Conservation (phyloP, 2,113 vertebrate genomes). For the Nesogale talazaci region DNA sequence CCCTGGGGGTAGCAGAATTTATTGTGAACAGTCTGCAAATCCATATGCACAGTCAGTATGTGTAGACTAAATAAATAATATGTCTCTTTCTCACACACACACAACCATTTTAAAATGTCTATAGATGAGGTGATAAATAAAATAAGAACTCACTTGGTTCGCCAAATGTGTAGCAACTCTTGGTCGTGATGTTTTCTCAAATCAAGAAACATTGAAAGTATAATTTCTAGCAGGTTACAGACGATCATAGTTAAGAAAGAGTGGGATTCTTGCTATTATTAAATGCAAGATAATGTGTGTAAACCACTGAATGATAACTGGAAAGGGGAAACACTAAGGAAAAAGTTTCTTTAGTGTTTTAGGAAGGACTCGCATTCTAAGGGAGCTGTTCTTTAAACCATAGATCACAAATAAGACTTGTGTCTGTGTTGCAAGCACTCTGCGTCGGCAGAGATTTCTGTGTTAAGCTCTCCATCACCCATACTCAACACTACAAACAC, state of each 20-base stretch:
- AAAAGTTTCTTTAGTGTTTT: background rate
- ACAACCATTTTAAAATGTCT: slow-evolving; percentile 55
- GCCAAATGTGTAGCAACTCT: slow-evolving; percentile 23
- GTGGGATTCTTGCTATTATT: background rate
- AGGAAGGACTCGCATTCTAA: background rate
- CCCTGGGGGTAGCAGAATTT: slow-evolving; percentile 71
- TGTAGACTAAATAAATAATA: slow-evolving; percentile 79
- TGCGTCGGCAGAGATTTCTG: background rate
- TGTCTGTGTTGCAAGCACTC: background rate
- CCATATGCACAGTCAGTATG: slow-evolving; percentile 54
- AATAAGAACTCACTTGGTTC: slow-evolving; percentile 31
- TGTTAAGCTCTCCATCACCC: background rate
- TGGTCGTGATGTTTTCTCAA: slow-evolving; percentile 36
- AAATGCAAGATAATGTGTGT: background rate
- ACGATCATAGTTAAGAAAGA: background rate
- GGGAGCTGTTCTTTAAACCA: slow-evolving; percentile 8
- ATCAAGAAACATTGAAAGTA: background rate
- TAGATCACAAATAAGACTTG: background rate
- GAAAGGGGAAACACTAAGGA: background rate
- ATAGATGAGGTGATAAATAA: slow-evolving; percentile 59
- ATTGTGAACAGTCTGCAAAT: slow-evolving; percentile 59
- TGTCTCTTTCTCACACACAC: slow-evolving; percentile 38
- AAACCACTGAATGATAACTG: background rate
- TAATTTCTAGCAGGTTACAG: background rate
- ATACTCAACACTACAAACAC: background rate